Base-by-base conservation (phyloP, 2,888 invertebrate genomes). In the Melinaea menophilus region DNA sequence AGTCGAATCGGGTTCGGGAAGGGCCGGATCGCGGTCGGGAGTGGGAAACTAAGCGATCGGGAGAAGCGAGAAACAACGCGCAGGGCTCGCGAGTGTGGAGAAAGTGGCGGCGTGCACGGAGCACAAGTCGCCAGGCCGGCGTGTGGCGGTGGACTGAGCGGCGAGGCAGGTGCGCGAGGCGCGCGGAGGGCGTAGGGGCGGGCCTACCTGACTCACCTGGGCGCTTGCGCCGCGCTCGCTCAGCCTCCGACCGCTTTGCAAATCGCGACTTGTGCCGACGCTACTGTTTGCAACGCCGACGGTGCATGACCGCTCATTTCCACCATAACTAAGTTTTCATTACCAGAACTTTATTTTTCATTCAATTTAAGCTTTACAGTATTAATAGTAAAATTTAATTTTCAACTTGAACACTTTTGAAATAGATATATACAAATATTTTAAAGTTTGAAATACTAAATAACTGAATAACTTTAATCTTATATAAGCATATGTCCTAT, bases 121-220 rank as follows among this genome's bases (percentile, higher is more conserved):
- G 89, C 90, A 89, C 90, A 85, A 88, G 89, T 90, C 90, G 81
- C 81, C 81, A 75, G 73, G 78, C 76, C 80, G 81, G 81, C 80
- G 80, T 79, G 74, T 79, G 76, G 79, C 79, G 76, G 69, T 78
- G 79, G 77, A 80, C 79, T 79, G 79, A 77, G 72, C 73, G 75
- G 71, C 74, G 84, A 79, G 82, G 86, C 86, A 86, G 88, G 86
- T 86, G 87, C 85, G 88, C 82, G 85, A 82, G 73, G 81, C 80
- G 78, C 75, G 82, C 84, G 85, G 85, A 72, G 81, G 82, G 78
- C 76, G 81, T 81, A 88, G 90, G 86, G 90, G 90, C 88, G 88
- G 89, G 84, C 85, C 86, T 85, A 89, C 90, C 90, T 89, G 88
- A 79, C 81, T 78, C 90, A 90, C 90, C 90, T 90, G 89, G 86